Evolutionary conservation across 2,797 vertebrate genomes (phyloP).

Genomic region (Moxostoma hubbsi): DNA sequence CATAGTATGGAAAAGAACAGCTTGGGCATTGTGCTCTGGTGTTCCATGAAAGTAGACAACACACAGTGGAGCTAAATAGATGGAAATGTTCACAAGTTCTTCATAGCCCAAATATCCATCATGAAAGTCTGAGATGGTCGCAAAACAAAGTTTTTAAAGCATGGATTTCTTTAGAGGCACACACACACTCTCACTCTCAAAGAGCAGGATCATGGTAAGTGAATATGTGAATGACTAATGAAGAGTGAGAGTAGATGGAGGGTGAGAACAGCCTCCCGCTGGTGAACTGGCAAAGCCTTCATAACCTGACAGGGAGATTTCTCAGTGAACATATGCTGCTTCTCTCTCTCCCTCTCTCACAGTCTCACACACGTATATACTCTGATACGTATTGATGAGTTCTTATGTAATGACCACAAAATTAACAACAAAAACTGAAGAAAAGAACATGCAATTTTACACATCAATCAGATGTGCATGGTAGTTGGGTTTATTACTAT

Average conservation of each 20-base stretch:
- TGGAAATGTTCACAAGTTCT: constrained; percentile 3
- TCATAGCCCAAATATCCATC: neutral
- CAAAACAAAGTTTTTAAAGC: constrained; percentile 16
- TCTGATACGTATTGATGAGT: too few species aligned
- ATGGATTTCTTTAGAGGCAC: constrained; percentile 11
- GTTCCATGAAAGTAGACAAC: too few species aligned
- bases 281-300: constrained; percentile 40
- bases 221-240: constrained; percentile 44
- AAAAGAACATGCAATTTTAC: too few species aligned
- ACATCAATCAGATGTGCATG: too few species aligned
- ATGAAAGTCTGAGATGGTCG: neutral
- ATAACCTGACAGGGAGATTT: constrained; percentile 33
- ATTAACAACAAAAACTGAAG: too few species aligned
- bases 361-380: too few species aligned
- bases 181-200: constrained; percentile 1
- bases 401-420: too few species aligned
- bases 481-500: too few species aligned
- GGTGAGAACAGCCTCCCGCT: constrained; percentile 26
- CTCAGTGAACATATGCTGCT: constrained; percentile 35
- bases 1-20: too few species aligned
- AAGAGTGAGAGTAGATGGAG: constrained; percentile 8
- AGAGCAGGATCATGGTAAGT: neutral
- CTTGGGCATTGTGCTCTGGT: too few species aligned
- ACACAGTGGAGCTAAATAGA: constrained; percentile 13
- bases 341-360: constrained; percentile 40